Base-by-base conservation (phyloP, 2,113 vertebrate species). In the Hippotragus niger region DNA sequence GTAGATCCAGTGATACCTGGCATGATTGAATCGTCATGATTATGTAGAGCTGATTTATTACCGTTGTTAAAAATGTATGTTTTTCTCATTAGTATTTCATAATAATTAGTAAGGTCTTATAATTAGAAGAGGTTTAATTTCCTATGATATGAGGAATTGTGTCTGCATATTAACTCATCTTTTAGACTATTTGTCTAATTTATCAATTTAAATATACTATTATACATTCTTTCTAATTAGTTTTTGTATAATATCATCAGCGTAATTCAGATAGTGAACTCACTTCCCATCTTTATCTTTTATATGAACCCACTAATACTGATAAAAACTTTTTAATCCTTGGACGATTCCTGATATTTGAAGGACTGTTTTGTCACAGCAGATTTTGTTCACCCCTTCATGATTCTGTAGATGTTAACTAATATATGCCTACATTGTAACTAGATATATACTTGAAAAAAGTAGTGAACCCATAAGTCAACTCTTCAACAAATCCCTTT, bases 51-150 rank as follows among this genome's bases (percentile, higher is more conserved):
- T 92, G 53, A 97, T 97, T 76, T 80, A 93, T 96, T 95, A 94
- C 3, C 25, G 6, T 92, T 97, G 45, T 94, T 95, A 96, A 96
- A 96, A 97, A 89, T 98, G 84, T 84, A 97, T 89, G 27, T 74
- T 82, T 95, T 93, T 78, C 62, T 96, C 80, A 94, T 95, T 90
- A 93, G 47, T 92, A 96, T 84, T 97, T 97, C 83, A 94, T 97
- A 71, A 94, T 97, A 97, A 96, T 97, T 95, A 96, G 25, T 88
- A 81, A 53, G 36, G 4, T 5, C 7, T 64, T 86, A 95, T 88
- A 96, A 97, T 90, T 97, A 95, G 27, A 71, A 43, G 1, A 71
- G 23, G 17, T 53, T 96, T 91, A 95, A 96, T 95, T 97, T 98
- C 92, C 95, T 95, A 64, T 80, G 25, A 64, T 33, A 96, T 84